Percentiles rank a stretch among this genome's conserved stretches.
phyloP scores from a whole-genome alignment of 2,797 vertebrate species.

The Gadopsis marmoratus region DNA sequence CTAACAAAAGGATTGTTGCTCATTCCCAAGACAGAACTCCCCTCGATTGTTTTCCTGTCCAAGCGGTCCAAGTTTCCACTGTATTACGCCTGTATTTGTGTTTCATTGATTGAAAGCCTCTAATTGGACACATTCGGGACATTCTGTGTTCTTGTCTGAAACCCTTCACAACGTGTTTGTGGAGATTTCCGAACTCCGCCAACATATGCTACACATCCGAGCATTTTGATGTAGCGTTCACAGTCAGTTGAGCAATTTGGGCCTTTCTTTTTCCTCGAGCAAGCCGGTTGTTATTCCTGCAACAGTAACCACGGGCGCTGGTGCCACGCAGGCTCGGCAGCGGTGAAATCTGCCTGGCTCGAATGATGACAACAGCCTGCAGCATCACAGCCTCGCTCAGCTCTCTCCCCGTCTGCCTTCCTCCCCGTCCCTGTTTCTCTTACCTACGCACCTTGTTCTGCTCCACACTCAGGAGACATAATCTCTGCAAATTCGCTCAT shows the following conservation, averaged over 20 bases:
- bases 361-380: slow-evolving; percentile 29
- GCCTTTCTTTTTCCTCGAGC: slow-evolving; percentile 3
- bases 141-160: not conserved
- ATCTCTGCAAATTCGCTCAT: slow-evolving; percentile 50
- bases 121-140: not conserved
- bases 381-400: not conserved
- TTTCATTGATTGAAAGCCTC: not conserved
- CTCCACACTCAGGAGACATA: slow-evolving; percentile 26
- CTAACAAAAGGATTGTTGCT: not conserved
- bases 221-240: not conserved
- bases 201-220: not conserved
- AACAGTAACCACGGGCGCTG: slow-evolving; percentile 1
- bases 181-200: not conserved
- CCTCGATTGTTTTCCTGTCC: not conserved
- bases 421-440: not conserved
- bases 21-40: not conserved
- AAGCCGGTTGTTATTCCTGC: slow-evolving; percentile 6
- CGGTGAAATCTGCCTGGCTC: slow-evolving; percentile 10
- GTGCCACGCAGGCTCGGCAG: not conserved
- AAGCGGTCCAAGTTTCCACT: no score
- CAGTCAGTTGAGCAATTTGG: slow-evolving; percentile 3
- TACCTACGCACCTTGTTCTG: not conserved
- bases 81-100: not conserved
- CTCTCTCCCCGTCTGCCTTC: not conserved
- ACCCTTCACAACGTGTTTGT: not conserved